phyloP scores from a whole-genome alignment of 2,797 vertebrate genomes.

The Syngnathus rostellatus region DNA sequence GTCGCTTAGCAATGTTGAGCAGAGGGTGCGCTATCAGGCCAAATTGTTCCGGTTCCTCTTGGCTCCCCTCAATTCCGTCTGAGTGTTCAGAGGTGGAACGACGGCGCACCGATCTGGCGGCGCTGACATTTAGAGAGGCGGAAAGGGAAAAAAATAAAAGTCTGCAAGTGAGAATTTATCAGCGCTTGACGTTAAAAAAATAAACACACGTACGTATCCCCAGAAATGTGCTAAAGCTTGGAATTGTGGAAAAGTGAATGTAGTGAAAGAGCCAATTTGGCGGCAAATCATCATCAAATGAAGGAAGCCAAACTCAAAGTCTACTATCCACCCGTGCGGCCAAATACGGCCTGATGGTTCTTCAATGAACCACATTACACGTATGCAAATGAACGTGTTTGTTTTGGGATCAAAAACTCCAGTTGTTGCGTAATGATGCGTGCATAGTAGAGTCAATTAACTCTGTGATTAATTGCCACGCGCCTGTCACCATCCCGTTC shows the following conservation, averaged over 20 bases:
- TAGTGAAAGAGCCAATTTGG: not conserved
- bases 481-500: not conserved
- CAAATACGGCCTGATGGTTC: not conserved
- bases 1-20: constrained; percentile 68
- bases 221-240: not conserved
- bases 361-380: constrained; percentile 6
- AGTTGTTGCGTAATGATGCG: constrained; percentile 24
- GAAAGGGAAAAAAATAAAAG: constrained; percentile 49
- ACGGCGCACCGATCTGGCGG: constrained; percentile 51
- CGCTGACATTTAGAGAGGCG: constrained; percentile 60
- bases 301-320: not conserved
- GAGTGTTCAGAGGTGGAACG: constrained; percentile 63
- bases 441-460: constrained; percentile 14
- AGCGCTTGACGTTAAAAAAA: constrained; percentile 38
- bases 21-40: constrained; percentile 67
- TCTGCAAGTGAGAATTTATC: constrained; percentile 48
- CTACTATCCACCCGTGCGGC: not conserved
- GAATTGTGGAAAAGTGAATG: not conserved
- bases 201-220: constrained; percentile 11
- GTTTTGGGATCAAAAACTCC: constrained; percentile 14
- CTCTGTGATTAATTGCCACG: not conserved
- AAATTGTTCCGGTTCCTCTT: constrained; percentile 71
- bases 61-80: constrained; percentile 68
- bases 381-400: constrained; percentile 15
- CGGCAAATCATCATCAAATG: not conserved